Evolutionary conservation across 2,888 invertebrate genomes (phyloP).

Genomic region (Tiliacea citrago): DNA sequence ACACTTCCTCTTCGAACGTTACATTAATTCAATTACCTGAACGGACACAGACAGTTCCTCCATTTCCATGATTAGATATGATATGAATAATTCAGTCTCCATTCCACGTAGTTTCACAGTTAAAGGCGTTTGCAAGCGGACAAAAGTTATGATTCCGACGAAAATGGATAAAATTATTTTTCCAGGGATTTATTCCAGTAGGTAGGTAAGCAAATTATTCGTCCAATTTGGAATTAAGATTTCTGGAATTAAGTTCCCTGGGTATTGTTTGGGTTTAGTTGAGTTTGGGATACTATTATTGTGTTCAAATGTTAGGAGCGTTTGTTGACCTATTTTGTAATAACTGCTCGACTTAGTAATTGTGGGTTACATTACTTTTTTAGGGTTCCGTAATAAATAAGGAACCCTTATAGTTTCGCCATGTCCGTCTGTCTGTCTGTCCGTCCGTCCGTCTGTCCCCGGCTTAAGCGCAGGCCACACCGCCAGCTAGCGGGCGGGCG

Average conservation of each 20-base stretch:
- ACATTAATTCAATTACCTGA: background rate
- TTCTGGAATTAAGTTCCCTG: constrained; percentile 29
- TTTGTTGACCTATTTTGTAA: background rate
- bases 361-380: background rate
- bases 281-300: constrained; percentile 17
- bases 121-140: constrained; percentile 54
- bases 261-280: constrained; percentile 32
- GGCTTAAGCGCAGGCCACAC: too few species aligned
- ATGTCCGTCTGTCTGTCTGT: too few species aligned
- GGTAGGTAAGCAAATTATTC: constrained; percentile 55
- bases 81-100: constrained; percentile 75
- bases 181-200: constrained; percentile 59
- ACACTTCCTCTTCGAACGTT: background rate
- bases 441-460: too few species aligned
- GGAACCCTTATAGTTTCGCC: too few species aligned
- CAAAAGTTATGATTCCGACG: constrained; percentile 61
- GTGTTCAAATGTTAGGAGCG: background rate
- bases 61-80: constrained; percentile 58
- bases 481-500: too few species aligned
- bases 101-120: constrained; percentile 70
- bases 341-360: too few species aligned
- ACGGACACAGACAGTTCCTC: constrained; percentile 63
- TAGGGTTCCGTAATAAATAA: too few species aligned
- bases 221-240: constrained; percentile 58
- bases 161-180: constrained; percentile 66